phyloP scores from a whole-genome alignment of 2,113 vertebrate species.

The Eudyptes chrysolophus region DNA sequence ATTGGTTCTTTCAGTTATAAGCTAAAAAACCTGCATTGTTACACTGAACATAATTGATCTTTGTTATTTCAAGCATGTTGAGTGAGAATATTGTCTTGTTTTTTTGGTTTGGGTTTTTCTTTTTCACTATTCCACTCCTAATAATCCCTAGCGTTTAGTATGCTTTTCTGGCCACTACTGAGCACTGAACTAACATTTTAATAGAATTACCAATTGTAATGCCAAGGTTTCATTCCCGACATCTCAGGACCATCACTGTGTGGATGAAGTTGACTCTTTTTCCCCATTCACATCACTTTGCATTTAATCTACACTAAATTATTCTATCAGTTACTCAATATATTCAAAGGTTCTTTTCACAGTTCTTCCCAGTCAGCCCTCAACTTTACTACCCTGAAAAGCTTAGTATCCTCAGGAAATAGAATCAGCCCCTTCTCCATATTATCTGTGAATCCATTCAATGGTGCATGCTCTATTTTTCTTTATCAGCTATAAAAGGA shows the following conservation, averaged over 20 bases:
- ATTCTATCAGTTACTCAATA: not conserved
- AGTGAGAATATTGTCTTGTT: not conserved
- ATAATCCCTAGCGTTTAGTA: not conserved
- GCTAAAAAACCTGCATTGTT: not conserved
- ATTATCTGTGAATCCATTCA: not conserved
- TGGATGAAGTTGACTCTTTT: not conserved
- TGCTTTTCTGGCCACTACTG: not conserved
- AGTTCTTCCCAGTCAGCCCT: not conserved
- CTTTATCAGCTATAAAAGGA: not conserved
- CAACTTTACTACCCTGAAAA: not conserved
- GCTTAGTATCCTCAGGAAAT: not conserved
- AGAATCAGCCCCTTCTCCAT: fast-evolving
- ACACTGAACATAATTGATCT: not conserved
- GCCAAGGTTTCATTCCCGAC: not conserved
- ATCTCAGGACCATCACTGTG: not conserved
- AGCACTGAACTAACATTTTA: not conserved
- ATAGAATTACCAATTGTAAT: not conserved
- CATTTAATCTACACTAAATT: not conserved
- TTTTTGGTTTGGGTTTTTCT: not conserved
- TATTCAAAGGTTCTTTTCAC: not conserved
- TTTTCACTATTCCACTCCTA: not conserved
- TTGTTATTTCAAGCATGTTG: not conserved
- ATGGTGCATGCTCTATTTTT: not conserved
- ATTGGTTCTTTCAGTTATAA: not conserved
- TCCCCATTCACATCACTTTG: not conserved